These are phyloP conservation scores for Myiagra hebetior DNA, from an alignment of 2,113 vertebrate species.

Conservation along the genomic window DNA sequence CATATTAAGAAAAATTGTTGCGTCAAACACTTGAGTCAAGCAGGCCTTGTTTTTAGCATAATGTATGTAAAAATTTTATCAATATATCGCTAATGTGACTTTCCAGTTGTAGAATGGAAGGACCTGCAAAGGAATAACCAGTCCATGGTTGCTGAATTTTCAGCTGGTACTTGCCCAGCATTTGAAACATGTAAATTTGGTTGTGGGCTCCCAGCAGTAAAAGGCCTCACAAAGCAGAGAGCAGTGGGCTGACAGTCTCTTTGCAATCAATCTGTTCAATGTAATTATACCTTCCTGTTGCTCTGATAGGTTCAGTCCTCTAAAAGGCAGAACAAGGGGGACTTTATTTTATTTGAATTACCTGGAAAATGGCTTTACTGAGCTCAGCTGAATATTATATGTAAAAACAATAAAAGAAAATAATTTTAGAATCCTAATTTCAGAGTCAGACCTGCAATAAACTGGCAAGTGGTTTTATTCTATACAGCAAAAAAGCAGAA, in stretches of 20 bases:
- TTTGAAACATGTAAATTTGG: background rate
- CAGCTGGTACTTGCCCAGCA: background rate
- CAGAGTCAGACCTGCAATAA: background rate
- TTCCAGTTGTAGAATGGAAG: background rate
- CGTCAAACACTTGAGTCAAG: background rate
- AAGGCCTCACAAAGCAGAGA: background rate
- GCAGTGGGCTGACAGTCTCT: background rate
- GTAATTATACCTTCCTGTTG: background rate
- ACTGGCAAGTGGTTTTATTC: background rate
- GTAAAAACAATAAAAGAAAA: background rate
- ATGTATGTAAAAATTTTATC: background rate
- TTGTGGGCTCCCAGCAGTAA: background rate
- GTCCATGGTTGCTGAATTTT: background rate
- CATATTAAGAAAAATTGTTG: conserved; percentile 22
- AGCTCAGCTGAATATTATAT: background rate
- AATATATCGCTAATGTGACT: background rate
- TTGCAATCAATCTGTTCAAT: background rate
- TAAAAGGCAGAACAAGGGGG: background rate
- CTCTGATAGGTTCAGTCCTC: background rate
- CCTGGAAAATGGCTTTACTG: background rate
- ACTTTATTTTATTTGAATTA: background rate
- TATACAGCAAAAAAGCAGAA: background rate
- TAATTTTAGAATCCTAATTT: background rate
- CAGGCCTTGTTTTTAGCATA: background rate
- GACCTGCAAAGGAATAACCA: background rate